Conservation (phyloP, 2,797 vertebrate genomes). For the Borostomias antarcticus region DNA sequence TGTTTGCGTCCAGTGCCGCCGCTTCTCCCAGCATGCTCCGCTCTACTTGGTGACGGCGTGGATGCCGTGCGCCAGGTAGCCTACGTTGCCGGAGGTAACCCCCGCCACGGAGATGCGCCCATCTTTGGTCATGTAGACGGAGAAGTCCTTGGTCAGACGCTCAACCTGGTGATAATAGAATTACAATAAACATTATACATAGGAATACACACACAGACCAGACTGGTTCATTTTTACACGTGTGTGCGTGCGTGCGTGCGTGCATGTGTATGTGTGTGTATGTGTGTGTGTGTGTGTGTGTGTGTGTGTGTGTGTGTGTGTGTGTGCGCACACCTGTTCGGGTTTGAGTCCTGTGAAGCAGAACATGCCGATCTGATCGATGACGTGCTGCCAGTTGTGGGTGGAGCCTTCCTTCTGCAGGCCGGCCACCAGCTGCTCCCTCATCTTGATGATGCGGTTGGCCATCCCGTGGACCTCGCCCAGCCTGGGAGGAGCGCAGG, state of each 20-base stretch:
- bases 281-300: neutral
- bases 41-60: constrained; percentile 92
- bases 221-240: neutral
- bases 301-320: neutral
- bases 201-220: neutral
- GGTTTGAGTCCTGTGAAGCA: constrained; percentile 97
- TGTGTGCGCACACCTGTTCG: constrained; percentile 84
- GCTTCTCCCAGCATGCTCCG: constrained; percentile 29
- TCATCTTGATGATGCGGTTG: constrained; percentile 94
- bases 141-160: constrained; percentile 91
- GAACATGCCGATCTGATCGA: constrained; percentile 98
- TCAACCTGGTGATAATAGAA: constrained; percentile 81
- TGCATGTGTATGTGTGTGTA: neutral
- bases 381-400: constrained; percentile 96
- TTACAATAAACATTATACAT: neutral
- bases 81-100: constrained; percentile 89
- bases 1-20: neutral
- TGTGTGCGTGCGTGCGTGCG: neutral
- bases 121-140: constrained; percentile 97
- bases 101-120: constrained; percentile 96
- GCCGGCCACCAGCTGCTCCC: constrained; percentile 88
- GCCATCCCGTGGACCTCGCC: constrained; percentile 94
- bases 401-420: constrained; percentile 93
- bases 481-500: constrained; percentile 75
- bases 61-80: constrained; percentile 90